Percentiles rank a stretch among this genome's conserved stretches.
These are phyloP conservation scores for Xiphophorus couchianus DNA, from an alignment of 2,113 vertebrate genomes.

Conservation along the genomic window DNA sequence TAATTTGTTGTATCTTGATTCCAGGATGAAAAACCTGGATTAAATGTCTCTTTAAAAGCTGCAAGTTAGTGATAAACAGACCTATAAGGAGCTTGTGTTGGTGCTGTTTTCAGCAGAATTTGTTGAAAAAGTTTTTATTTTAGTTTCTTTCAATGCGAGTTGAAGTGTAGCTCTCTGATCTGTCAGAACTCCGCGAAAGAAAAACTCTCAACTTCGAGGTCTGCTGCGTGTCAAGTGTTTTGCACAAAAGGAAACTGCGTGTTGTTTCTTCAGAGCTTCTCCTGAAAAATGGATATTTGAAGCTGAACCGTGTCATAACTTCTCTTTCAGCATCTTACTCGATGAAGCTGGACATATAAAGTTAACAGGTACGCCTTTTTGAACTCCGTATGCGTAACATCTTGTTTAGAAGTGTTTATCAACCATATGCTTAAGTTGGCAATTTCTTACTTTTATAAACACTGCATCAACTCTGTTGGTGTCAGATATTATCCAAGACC, in stretches of 20 bases:
- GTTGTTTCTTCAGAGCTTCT: neutral
- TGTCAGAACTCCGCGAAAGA: neutral
- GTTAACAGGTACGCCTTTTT: slow-evolving; percentile 90
- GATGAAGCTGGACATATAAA: slow-evolving; percentile 99
- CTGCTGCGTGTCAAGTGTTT: neutral
- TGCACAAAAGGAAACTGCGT: neutral
- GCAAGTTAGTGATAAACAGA: too few species aligned
- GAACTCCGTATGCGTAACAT: too few species aligned
- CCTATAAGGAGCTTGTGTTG: too few species aligned
- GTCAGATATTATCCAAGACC: neutral
- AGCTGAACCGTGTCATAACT: slow-evolving; percentile 50
- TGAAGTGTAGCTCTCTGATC: neutral
- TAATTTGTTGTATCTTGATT: neutral
- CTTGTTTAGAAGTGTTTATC: too few species aligned
- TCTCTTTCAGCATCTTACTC: slow-evolving; percentile 99
- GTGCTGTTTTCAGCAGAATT: too few species aligned
- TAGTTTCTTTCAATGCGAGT: too few species aligned
- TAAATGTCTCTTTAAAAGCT: neutral
- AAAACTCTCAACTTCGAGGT: too few species aligned
- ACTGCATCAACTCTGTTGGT: neutral
- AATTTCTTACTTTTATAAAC: neutral
- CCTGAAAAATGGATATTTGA: neutral
- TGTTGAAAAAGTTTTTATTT: too few species aligned
- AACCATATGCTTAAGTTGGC: neutral
- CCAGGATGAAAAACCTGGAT: neutral